phyloP scores from a whole-genome alignment of 2,797 vertebrate species.

The Cyprinodon diabolis region DNA sequence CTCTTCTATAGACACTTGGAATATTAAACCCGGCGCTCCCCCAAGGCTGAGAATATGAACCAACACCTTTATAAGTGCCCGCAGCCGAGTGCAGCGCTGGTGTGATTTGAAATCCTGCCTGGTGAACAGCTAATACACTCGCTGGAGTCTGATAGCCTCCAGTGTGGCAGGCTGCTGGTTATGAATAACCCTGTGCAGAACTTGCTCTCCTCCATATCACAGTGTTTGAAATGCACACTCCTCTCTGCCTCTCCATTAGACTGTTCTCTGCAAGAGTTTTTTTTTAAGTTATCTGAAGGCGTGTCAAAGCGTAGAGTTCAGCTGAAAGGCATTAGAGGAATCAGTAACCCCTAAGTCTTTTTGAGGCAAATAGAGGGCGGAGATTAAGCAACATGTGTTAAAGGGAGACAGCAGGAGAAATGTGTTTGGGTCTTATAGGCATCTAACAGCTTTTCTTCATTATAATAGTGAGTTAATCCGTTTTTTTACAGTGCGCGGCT shows the following conservation, averaged over 20 bases:
- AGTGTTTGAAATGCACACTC: slow-evolving; percentile 36
- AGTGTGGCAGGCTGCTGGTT: slow-evolving; percentile 58
- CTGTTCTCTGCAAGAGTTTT: slow-evolving; percentile 30
- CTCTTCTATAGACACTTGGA: slow-evolving; percentile 53
- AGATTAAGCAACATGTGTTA: slow-evolving; percentile 70
- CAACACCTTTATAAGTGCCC: slow-evolving; percentile 39
- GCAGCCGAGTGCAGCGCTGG: slow-evolving; percentile 37
- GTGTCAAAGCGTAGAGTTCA: slow-evolving; percentile 61
- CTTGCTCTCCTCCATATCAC: slow-evolving; percentile 43
- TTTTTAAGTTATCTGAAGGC: slow-evolving; percentile 48
- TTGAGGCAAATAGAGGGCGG: slow-evolving; percentile 62
- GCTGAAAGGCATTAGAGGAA: slow-evolving; percentile 70
- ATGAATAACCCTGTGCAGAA: slow-evolving; percentile 60
- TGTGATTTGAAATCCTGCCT: slow-evolving; percentile 63
- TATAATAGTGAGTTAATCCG: slow-evolving; percentile 72
- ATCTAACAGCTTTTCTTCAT: slow-evolving; percentile 67
- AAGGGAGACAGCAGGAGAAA: slow-evolving; percentile 65
- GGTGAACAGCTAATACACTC: slow-evolving; percentile 57
- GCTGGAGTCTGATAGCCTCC: slow-evolving; percentile 60
- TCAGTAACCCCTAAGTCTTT: slow-evolving; percentile 71
- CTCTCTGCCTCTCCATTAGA: slow-evolving; percentile 36
- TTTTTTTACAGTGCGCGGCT: slow-evolving; percentile 61
- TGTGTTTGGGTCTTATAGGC: slow-evolving; percentile 71
- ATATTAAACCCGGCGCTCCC: slow-evolving; percentile 58
- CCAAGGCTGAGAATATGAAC: slow-evolving; percentile 54